Percentiles rank a stretch among this genome's conserved stretches.
phyloP scores from a whole-genome alignment of 1,140 invertebrate genomes.

The Euwallacea fornicatus region DNA sequence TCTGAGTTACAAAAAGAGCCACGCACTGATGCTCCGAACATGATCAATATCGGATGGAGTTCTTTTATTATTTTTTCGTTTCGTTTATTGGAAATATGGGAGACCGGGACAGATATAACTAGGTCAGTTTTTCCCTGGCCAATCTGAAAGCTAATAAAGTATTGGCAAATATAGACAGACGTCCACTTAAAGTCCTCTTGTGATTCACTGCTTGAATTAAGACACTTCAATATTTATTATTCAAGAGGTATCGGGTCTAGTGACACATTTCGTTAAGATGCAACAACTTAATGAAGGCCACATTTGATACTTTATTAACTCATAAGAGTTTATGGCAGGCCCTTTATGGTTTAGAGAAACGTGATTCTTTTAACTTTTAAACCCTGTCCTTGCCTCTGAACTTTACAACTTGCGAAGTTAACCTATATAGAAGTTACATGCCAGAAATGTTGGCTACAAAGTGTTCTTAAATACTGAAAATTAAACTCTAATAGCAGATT shows the following conservation, averaged over 20 bases:
- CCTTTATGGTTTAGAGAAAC: slow-evolving; percentile 12
- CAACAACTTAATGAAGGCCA: background rate
- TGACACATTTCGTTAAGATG: too few species aligned
- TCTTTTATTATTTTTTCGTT: slow-evolving; percentile 21
- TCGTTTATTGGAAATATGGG: slow-evolving; percentile 20
- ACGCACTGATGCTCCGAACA: slow-evolving; percentile 20
- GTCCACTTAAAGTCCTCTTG: slow-evolving; percentile 1
- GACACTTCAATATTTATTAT: background rate
- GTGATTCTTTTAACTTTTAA: slow-evolving; percentile 24
- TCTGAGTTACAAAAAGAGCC: slow-evolving; percentile 28
- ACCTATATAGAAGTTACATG: too few species aligned
- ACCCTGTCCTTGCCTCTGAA: slow-evolving; percentile 4
- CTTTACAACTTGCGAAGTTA: background rate
- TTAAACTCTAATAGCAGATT: too few species aligned
- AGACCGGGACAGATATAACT: slow-evolving; percentile 11
- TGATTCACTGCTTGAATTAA: background rate
- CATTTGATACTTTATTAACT: background rate
- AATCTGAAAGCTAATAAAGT: background rate
- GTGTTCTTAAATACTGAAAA: too few species aligned
- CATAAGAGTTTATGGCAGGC: slow-evolving; percentile 1
- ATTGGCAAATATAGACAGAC: slow-evolving; percentile 6
- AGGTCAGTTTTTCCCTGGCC: slow-evolving; percentile 9
- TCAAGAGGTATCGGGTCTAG: background rate
- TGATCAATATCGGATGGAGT: slow-evolving; percentile 19
- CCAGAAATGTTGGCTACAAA: too few species aligned